These are phyloP conservation scores for Periophthalmus modestus DNA, from an alignment of 2,113 vertebrate species.

Conservation along the genomic window DNA sequence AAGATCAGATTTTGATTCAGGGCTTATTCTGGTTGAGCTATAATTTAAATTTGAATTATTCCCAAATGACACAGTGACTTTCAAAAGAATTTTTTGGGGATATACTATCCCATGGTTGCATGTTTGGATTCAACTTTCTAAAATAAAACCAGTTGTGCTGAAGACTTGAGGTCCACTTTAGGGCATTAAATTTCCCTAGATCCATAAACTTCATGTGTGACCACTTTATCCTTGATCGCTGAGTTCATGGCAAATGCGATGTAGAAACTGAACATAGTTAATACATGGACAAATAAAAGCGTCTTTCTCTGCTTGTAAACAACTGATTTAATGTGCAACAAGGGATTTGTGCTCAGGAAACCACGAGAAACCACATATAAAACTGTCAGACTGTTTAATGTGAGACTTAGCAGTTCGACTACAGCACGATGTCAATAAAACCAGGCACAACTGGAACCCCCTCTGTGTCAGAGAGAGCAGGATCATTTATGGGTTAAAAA, in stretches of 20 bases:
- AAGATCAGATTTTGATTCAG: too few relatives aligned
- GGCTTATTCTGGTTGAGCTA: background rate
- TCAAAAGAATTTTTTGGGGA: background rate
- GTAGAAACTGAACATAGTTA: background rate
- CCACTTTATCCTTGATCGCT: background rate
- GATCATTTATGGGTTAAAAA: too few relatives aligned
- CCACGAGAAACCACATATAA: constrained; percentile 3
- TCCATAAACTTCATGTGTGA: background rate
- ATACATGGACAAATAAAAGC: background rate
- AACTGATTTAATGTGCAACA: constrained; percentile 2
- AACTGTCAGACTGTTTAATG: background rate
- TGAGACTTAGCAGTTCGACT: background rate
- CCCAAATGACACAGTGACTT: background rate
- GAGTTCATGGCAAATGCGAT: background rate
- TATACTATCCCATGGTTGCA: background rate
- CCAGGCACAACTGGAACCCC: background rate
- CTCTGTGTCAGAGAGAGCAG: background rate
- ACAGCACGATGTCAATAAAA: background rate
- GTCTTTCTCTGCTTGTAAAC: background rate
- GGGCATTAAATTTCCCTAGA: background rate
- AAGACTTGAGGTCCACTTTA: background rate
- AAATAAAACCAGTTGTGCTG: background rate
- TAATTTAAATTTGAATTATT: background rate
- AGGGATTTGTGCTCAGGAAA: constrained; percentile 4
- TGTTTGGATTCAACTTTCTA: background rate